Evolutionary conservation across 92 coral and sea anemone species (phyloP), one percentile per base, ranked within the genome.

Genomic region (Phenganax stokvisi): DNA sequence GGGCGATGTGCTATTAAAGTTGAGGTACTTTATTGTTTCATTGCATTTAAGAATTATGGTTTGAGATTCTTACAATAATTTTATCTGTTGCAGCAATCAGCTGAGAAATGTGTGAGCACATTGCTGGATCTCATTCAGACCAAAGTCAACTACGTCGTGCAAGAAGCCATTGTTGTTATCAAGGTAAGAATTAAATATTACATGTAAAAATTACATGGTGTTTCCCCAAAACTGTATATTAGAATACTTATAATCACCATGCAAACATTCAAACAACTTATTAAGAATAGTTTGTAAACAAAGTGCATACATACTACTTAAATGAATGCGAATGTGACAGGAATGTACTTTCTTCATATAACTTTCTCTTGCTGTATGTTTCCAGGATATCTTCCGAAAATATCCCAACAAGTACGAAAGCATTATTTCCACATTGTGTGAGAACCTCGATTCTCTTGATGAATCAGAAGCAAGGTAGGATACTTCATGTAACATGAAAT

Each of bases 1-100:
- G 99, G 99, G 7, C 96, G 99, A 60, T 96, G 99, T 89, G 99
- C 99, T 58, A 96, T 96, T 84, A 96, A 96, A 81, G 99, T 96
- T n/a, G 99, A 96, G 99, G 99, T 96, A 54, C 79, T 71, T 5
- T 2, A 8, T 25, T 10, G 28, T 78, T 13, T 53, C 13, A 56
- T 61, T 75, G 51, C 12, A 66, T 12, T 16, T 29, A 3, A 6
- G 10, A 29, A 37, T 3, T 51, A n/a, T 44, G 12, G 25, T 28
- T 5, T 6, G 15, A 30, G 73, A 57, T 63, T 27, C 8, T 56
- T 53, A 28, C 54, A 29, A 12, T 59, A 37, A n/a, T 74, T 28
- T 57, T 10, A 70, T 51, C 37, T 29, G 9, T 55, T 25, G 8
- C 75, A 93, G 98, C 92, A 90, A 89, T 94, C 98, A 37, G 97